phyloP scores from a whole-genome alignment of 2,888 invertebrate species.

The Lasioglossum lativentre region DNA sequence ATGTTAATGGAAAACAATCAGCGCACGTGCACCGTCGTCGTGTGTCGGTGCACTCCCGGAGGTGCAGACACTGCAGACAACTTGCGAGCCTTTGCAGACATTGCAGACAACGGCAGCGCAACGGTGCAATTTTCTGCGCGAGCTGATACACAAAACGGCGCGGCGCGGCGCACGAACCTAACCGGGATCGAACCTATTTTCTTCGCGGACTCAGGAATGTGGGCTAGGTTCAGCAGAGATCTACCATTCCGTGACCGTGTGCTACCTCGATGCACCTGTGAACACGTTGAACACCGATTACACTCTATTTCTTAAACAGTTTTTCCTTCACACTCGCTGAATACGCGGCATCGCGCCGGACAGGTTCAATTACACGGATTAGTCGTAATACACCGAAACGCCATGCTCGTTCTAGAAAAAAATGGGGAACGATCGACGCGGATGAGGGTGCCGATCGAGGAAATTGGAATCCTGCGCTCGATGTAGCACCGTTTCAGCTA shows the following conservation, averaged over 20 bases:
- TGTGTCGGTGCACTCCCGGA: background rate
- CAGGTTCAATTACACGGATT: background rate
- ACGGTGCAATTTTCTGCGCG: constrained; percentile 3
- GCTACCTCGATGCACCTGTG: constrained; percentile 1
- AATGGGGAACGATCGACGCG: background rate
- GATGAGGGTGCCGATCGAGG: background rate
- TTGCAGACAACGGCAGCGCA: background rate
- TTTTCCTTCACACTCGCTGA: background rate
- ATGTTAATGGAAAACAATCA: constrained; percentile 54
- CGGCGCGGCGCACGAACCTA: background rate
- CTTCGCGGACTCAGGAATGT: background rate
- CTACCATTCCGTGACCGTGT: background rate
- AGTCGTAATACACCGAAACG: background rate
- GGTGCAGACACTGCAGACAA: too few relatives aligned
- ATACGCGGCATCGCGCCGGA: background rate
- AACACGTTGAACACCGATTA: constrained; percentile 1
- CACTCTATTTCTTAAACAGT: background rate
- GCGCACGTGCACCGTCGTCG: constrained; percentile 17
- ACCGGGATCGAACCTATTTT: background rate
- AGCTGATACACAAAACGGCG: constrained; percentile 4
- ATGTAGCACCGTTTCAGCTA: background rate
- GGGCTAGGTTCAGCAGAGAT: background rate
- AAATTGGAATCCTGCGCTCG: background rate
- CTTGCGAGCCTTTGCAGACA: background rate
- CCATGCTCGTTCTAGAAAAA: background rate